A percentile compares a stretch with the other conserved stretches of the same genome.
phyloP scores from a whole-genome alignment of 2,797 vertebrate genomes.

The Sebastes nivosus region DNA sequence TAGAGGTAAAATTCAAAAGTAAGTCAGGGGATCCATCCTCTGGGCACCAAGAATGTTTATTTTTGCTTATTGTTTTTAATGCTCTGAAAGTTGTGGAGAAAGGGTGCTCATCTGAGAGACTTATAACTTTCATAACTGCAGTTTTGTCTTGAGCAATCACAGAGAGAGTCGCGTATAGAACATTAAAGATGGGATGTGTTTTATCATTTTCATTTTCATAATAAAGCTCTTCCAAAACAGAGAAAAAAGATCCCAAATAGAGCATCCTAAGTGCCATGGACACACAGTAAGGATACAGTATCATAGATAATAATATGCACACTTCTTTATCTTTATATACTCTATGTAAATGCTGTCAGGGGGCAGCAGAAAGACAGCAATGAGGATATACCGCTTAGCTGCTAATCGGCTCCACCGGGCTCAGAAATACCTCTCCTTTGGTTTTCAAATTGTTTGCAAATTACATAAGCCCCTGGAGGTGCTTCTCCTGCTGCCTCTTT shows the following conservation, averaged over 20 bases:
- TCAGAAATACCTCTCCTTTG: constrained; percentile 53
- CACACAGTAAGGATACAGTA: constrained; percentile 20
- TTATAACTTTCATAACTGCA: neutral
- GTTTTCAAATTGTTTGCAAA: constrained; percentile 73
- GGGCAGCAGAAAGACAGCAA: constrained; percentile 30
- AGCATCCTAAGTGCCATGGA: constrained; percentile 27
- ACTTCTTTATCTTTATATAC: constrained; percentile 32
- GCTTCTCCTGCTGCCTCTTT: constrained; percentile 33
- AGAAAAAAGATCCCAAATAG: neutral
- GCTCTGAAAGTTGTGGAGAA: neutral
- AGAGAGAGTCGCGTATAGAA: neutral
- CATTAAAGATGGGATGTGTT: neutral
- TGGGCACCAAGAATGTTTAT: neutral
- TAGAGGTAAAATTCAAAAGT: neutral
- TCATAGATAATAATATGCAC: constrained; percentile 47
- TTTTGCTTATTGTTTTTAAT: neutral
- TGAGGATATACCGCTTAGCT: constrained; percentile 42
- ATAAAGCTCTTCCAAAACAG: neutral
- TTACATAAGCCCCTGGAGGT: constrained; percentile 55
- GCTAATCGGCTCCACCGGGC: constrained; percentile 55
- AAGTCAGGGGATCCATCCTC: neutral
- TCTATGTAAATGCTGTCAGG: constrained; percentile 37
- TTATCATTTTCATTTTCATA: neutral
- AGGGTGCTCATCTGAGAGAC: neutral
- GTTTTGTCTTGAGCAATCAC: neutral